These are phyloP conservation scores for Leptocoma aspasia DNA, from an alignment of 2,113 vertebrate species.

Conservation along the genomic window DNA sequence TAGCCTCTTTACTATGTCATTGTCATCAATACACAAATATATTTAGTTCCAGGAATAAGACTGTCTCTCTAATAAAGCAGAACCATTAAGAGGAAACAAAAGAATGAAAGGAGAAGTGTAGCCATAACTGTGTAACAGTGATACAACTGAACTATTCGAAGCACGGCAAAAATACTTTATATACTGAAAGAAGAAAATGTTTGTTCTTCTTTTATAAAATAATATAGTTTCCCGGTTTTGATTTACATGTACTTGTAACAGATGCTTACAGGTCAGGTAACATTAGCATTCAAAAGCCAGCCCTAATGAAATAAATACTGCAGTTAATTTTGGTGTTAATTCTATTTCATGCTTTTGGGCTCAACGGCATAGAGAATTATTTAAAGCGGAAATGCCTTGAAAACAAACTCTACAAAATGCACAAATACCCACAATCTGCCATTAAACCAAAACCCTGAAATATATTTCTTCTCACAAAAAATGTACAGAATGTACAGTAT, in stretches of 20 bases:
- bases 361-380: background rate
- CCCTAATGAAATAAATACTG: conserved; percentile 47
- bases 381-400: background rate
- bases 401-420: background rate
- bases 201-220: conserved; percentile 52
- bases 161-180: background rate
- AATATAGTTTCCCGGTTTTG: conserved; percentile 63
- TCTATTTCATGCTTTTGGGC: conserved; percentile 65
- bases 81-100: background rate
- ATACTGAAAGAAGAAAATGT: conserved; percentile 6
- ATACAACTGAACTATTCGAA: background rate
- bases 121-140: background rate
- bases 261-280: conserved; percentile 75
- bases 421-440: background rate
- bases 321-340: conserved; percentile 64
- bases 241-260: conserved; percentile 70
- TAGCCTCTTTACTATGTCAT: conserved; percentile 44
- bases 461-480: background rate
- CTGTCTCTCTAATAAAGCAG: conserved; percentile 45
- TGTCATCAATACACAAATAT: conserved; percentile 54
- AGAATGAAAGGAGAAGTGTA: background rate
- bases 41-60: conserved; percentile 52
- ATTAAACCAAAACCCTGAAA: background rate
- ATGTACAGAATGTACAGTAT: background rate
- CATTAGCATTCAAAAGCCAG: conserved; percentile 56